These are phyloP conservation scores for Intellagama lesueurii DNA, from an alignment of 2,797 vertebrate species.

Conservation along the genomic window DNA sequence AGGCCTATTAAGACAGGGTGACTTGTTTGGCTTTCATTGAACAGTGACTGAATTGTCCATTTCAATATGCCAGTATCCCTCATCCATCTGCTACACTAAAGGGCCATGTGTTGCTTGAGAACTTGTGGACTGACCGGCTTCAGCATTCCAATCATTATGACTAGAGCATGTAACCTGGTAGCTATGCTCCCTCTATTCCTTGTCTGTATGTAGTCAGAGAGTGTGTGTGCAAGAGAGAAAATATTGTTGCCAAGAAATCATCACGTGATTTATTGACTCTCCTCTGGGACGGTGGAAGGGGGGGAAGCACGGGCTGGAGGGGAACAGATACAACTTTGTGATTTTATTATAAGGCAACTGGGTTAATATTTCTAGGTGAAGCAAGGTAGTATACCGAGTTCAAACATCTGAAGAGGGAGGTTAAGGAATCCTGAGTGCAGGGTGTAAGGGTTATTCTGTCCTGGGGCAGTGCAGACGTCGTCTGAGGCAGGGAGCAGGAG, in stretches of 20 bases:
- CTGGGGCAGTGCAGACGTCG: constrained; percentile 96
- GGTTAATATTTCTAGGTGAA: constrained; percentile 89
- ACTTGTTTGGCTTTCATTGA: neutral
- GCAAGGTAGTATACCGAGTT: constrained; percentile 94
- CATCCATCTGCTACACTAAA: constrained; percentile 36
- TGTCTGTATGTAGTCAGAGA: constrained; percentile 78
- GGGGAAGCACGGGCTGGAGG: constrained; percentile 52
- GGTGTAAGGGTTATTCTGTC: constrained; percentile 96
- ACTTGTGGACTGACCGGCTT: constrained; percentile 64
- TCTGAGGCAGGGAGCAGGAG: constrained; percentile 95
- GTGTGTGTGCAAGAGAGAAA: constrained; percentile 66
- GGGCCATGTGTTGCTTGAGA: constrained; percentile 48
- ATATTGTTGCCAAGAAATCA: constrained; percentile 82
- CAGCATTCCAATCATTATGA: constrained; percentile 75
- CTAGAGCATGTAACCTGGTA: constrained; percentile 75
- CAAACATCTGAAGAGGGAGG: constrained; percentile 99
- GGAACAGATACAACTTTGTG: constrained; percentile 89
- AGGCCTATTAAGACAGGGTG: neutral
- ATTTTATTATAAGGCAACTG: constrained; percentile 89
- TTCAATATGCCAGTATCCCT: constrained; percentile 7
- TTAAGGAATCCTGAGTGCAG: constrained; percentile 94
- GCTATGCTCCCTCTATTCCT: constrained; percentile 75
- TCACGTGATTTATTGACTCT: constrained; percentile 88
- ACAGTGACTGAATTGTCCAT: neutral
- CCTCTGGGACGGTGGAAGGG: constrained; percentile 76